Evolutionary conservation across 2,797 vertebrate genomes (phyloP).

Genomic region (Hypotaenidia philippensis): DNA sequence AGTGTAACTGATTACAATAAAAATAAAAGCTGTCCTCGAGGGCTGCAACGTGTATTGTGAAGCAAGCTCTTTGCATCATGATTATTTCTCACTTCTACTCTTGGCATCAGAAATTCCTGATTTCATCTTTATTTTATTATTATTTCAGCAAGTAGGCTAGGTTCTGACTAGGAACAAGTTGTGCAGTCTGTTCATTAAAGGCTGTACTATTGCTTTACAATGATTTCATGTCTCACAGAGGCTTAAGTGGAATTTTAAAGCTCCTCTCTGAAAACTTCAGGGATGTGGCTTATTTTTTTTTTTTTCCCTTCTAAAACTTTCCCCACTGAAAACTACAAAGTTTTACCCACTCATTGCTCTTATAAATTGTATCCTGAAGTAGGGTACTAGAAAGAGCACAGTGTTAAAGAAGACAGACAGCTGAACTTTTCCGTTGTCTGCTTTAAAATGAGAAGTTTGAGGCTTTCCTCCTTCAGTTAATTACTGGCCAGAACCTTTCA

Average conservation of each 20-base stretch:
- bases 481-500: conserved; percentile 38
- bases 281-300: no score
- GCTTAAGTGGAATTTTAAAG: background rate
- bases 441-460: conserved; percentile 28
- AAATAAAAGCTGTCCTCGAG: background rate
- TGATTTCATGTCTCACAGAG: background rate
- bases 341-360: background rate
- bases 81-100: background rate
- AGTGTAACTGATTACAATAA: background rate
- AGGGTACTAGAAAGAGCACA: background rate
- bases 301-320: background rate
- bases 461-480: conserved; percentile 51
- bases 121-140: background rate
- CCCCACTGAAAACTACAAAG: background rate
- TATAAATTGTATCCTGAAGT: background rate
- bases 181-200: background rate
- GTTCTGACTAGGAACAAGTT: background rate
- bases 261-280: background rate
- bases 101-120: background rate
- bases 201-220: background rate
- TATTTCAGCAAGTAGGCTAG: background rate
- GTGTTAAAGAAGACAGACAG: background rate
- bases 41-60: background rate
- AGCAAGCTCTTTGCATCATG: background rate
- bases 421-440: background rate